Evolutionary conservation across 2,113 vertebrate species (phyloP).

Genomic region (Butastur rufipennis): DNA sequence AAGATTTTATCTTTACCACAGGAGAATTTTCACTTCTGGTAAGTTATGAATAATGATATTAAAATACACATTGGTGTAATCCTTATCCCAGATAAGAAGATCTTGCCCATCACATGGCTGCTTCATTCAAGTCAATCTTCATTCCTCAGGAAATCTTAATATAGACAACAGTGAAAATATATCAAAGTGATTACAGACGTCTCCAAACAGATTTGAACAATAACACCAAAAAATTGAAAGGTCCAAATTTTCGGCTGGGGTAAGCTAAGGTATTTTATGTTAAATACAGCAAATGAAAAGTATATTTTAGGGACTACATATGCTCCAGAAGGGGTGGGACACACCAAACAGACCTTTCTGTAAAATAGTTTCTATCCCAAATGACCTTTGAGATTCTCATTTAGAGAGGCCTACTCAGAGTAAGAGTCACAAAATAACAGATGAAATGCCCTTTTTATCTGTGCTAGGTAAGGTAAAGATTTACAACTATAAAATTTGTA

Average conservation of each 20-base stretch:
- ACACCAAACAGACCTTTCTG: not conserved
- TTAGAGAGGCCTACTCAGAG: not conserved
- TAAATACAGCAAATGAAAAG: not conserved
- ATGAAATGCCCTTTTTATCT: not conserved
- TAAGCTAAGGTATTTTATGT: not conserved
- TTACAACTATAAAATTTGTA: not conserved
- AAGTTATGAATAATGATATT: conserved; percentile 25
- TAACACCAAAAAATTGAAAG: not conserved
- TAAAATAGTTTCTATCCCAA: not conserved
- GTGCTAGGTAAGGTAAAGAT: not conserved
- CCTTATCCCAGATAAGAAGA: not conserved
- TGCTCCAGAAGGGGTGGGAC: not conserved
- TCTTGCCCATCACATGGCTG: not conserved
- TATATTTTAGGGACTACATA: not conserved
- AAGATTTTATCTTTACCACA: conserved; percentile 12
- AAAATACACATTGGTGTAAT: conserved; percentile 22
- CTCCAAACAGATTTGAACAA: not conserved
- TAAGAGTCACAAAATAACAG: not conserved
- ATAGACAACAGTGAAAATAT: not conserved
- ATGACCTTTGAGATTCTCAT: not conserved
- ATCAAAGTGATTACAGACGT: not conserved
- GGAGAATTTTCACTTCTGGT: conserved; percentile 19
- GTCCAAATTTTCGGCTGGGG: not conserved
- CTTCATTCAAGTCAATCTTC: not conserved
- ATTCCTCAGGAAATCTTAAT: not conserved